These are phyloP conservation scores for Typhlichthys subterraneus DNA, from an alignment of 2,797 vertebrate species.

Conservation along the genomic window DNA sequence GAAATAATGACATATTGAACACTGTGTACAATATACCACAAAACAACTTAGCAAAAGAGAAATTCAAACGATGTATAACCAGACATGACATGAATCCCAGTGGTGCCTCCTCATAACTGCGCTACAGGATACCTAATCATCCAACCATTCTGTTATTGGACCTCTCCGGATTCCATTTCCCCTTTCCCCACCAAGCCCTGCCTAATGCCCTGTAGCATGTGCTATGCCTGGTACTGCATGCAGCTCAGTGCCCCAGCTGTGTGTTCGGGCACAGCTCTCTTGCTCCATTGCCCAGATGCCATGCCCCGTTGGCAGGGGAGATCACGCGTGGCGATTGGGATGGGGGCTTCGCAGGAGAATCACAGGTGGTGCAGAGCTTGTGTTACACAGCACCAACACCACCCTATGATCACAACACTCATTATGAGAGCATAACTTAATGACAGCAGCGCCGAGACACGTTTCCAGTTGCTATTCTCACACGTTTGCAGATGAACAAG, in stretches of 20 bases:
- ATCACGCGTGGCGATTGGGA: constrained; percentile 45
- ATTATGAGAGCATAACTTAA: not conserved
- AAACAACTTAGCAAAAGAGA: constrained; percentile 1
- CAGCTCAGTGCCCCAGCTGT: constrained; percentile 56
- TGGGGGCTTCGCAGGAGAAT: not conserved
- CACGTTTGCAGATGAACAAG: too few relatives aligned
- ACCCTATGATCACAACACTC: constrained; percentile 30
- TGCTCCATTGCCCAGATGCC: constrained; percentile 50
- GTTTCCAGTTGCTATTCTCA: too few relatives aligned
- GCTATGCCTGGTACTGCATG: constrained; percentile 26
- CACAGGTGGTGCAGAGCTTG: constrained; percentile 35
- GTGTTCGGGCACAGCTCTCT: constrained; percentile 35
- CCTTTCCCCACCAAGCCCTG: not conserved
- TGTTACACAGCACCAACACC: constrained; percentile 23
- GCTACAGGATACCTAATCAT: not conserved
- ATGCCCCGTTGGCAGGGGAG: constrained; percentile 53
- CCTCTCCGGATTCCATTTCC: constrained; percentile 7
- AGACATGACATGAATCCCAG: not conserved
- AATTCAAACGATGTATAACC: not conserved
- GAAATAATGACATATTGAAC: too few relatives aligned
- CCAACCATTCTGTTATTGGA: constrained; percentile 1
- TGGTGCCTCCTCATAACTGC: not conserved
- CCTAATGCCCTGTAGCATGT: constrained; percentile 18
- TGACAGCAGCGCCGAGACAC: not conserved
- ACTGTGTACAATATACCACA: not conserved